Base-by-base conservation (phyloP, 1,140 invertebrate genomes). In the Bombus sibiricus region DNA sequence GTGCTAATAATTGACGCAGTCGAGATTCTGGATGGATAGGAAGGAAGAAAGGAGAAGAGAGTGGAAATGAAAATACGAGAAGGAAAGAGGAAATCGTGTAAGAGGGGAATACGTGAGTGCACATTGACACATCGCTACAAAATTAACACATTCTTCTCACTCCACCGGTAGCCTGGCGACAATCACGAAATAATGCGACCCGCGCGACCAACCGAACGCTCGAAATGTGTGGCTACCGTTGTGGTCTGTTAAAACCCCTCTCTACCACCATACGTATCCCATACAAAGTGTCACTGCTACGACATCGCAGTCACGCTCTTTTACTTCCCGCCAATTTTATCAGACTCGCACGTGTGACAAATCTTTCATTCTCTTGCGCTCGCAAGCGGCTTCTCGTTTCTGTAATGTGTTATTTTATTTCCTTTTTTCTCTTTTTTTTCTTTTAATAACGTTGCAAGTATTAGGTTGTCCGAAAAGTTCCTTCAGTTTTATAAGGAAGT, bases 61-160 rank as follows among this genome's bases (percentile, higher is more conserved):
- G 9, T 32, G 43, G 28, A n/a, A 28, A 37, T 8, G 47, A 41
- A 5, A 22, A 53, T 53, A 53, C 47, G 25, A 34, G 73, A 47
- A n/a, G 12, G 81, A 37, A 12, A 28, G 72, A 37, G 81, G 37
- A 69, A 41, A 59, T 69, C 25, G 43, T 3, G 47, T 32, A 57
- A 72, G 32, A 41, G 68, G 57, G 71, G 62, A 43, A 73, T 37
- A 22, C 25, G 84, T 59, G 86, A 86, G 76, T 83, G 85, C 91
- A 91, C 92, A 93, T 94, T 93, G 93, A 93, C 92, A 92, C 92
- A 93, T 93, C 91, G 86, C 93, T 91, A 92, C 92, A 93, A 94
- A 94, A 94, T 93, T 93, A 94, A 93, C 93, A 94, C 93, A 94
- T 93, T 94, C 92, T 94, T 93, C 93, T 93, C 93, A 93, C 92